A percentile compares a stretch with the other conserved stretches of the same genome.
These are phyloP conservation scores for Maccullochella peelii DNA, from an alignment of 2,113 vertebrate genomes.

Conservation along the genomic window DNA sequence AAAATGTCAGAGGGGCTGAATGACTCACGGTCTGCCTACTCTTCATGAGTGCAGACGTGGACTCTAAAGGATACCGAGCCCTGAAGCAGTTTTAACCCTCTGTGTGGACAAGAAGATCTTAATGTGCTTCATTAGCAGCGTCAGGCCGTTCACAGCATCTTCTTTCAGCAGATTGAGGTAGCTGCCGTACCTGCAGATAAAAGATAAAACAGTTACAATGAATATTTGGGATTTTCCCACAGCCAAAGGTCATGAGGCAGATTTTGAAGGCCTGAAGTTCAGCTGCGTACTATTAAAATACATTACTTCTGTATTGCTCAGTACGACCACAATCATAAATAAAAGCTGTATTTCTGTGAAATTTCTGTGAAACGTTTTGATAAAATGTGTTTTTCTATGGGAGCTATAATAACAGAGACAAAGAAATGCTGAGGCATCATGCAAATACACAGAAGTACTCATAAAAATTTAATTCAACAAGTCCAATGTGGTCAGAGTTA, in stretches of 20 bases:
- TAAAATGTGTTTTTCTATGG: not conserved
- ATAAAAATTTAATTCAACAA: constrained; percentile 29
- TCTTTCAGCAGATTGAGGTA: constrained; percentile 86
- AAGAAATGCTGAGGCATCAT: not conserved
- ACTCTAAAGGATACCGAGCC: constrained; percentile 90
- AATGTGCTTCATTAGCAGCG: constrained; percentile 86
- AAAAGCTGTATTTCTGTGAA: not conserved
- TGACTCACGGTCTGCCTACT: not conserved
- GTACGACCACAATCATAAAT: not conserved
- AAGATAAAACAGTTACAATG: not conserved
- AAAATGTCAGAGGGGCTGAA: not conserved
- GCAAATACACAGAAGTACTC: constrained; percentile 15
- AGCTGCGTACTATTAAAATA: not conserved
- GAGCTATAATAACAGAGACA: constrained; percentile 13
- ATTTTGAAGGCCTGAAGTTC: not conserved
- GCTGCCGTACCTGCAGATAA: constrained; percentile 88
- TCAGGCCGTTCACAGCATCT: constrained; percentile 81
- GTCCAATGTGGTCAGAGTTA: constrained; percentile 2
- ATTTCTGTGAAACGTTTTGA: not conserved
- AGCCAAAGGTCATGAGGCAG: not conserved
- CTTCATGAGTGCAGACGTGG: not conserved
- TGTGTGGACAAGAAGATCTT: constrained; percentile 88
- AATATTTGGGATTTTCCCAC: not conserved
- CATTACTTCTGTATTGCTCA: not conserved
- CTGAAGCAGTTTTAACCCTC: constrained; percentile 76